phyloP scores from a whole-genome alignment of 2,888 invertebrate genomes.

The Labia minor region DNA sequence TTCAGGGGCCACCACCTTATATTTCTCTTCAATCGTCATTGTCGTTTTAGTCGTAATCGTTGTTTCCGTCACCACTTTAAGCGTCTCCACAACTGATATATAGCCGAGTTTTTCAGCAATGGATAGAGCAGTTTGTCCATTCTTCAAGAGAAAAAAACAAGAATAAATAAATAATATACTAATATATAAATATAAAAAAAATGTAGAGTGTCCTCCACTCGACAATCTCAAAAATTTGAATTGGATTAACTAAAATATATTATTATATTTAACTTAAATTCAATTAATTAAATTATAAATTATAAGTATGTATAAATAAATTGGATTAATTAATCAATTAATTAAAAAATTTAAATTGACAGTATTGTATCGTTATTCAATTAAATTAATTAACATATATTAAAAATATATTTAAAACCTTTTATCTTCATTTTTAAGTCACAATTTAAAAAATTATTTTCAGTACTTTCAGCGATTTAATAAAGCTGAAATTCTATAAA shows the following conservation, averaged over 20 bases:
- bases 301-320: too few species aligned
- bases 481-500: too few species aligned
- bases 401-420: too few species aligned
- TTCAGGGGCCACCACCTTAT: conserved; percentile 94
- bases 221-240: conserved; percentile 16
- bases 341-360: too few species aligned
- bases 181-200: not conserved
- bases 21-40: conserved; percentile 75
- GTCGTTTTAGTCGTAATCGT: conserved; percentile 54
- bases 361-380: too few species aligned
- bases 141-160: conserved; percentile 51
- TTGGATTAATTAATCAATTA: too few species aligned
- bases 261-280: too few species aligned
- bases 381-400: too few species aligned
- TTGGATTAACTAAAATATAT: conserved; percentile 18
- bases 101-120: conserved; percentile 95
- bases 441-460: too few species aligned
- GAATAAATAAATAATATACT: not conserved
- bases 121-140: conserved; percentile 90
- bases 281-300: too few species aligned
- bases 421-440: too few species aligned
- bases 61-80: conserved; percentile 82
- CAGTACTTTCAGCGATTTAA: too few species aligned
- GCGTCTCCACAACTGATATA: conserved; percentile 93
- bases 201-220: not conserved